Conservation (phyloP, 2,797 vertebrate species). For the Siniperca undulata region DNA sequence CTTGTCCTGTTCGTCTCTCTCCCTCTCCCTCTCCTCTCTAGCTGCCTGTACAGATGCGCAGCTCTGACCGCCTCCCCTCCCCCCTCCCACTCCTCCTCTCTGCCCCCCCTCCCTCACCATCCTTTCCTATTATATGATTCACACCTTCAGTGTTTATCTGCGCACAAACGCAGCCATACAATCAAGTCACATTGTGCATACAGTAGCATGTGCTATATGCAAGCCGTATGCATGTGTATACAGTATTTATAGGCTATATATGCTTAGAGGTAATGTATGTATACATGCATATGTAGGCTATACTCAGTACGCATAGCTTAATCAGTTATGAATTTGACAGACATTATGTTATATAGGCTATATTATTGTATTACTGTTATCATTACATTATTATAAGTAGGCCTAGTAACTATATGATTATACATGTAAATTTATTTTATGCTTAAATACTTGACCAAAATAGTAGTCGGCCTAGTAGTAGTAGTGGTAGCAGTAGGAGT, state of each 20-base stretch:
- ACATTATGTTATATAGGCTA: not conserved
- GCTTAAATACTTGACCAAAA: not conserved
- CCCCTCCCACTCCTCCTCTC: constrained; percentile 35
- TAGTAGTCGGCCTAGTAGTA: not conserved
- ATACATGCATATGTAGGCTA: not conserved
- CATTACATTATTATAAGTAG: not conserved
- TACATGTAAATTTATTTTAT: not conserved
- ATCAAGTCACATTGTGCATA: not conserved
- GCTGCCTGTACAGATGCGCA: constrained; percentile 78
- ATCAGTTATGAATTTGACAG: not conserved
- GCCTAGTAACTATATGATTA: not conserved
- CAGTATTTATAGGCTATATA: not conserved
- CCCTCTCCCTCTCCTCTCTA: constrained; percentile 52
- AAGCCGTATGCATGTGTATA: not conserved
- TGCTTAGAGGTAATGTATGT: not conserved
- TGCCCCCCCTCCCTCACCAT: constrained; percentile 40
- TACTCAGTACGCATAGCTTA: not conserved
- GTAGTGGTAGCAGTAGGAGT: too few species aligned
- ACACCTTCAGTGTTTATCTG: constrained; percentile 36
- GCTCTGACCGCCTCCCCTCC: constrained; percentile 61
- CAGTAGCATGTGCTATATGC: not conserved
- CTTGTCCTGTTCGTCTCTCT: constrained; percentile 66
- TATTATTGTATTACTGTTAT: not conserved
- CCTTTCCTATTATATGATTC: constrained; percentile 45
- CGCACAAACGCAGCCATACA: constrained; percentile 4